These are phyloP conservation scores for Raja brachyura DNA, from an alignment of 2,113 vertebrate genomes.

Conservation along the genomic window DNA sequence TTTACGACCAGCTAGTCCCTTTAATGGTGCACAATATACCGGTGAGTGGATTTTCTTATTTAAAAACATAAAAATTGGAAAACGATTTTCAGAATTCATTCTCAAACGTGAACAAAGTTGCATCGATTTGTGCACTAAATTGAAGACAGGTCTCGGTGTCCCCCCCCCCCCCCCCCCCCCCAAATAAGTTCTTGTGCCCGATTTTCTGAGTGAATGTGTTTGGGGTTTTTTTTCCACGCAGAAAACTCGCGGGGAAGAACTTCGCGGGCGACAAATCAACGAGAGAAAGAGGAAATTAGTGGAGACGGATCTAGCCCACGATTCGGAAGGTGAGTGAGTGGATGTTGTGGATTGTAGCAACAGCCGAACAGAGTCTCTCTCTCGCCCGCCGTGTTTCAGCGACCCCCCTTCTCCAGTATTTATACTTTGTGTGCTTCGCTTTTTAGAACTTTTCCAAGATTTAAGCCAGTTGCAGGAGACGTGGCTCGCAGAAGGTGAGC, in stretches of 20 bases:
- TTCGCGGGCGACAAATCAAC: slow-evolving; percentile 58
- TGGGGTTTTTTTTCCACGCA: neutral
- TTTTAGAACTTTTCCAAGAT: slow-evolving; percentile 90
- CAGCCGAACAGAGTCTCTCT: neutral
- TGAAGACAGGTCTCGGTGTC: neutral
- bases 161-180: too few relatives aligned
- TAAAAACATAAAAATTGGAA: too few relatives aligned
- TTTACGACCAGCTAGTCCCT: slow-evolving; percentile 95
- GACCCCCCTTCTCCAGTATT: neutral
- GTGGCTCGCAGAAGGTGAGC: slow-evolving; percentile 87
- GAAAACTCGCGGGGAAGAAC: slow-evolving; percentile 62
- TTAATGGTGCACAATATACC: slow-evolving; percentile 81
- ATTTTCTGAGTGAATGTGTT: neutral
- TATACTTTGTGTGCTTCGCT: neutral
- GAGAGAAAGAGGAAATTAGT: slow-evolving; percentile 90
- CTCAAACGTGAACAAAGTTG: neutral
- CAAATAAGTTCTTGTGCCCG: neutral
- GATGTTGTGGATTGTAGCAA: neutral
- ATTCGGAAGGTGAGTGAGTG: slow-evolving; percentile 78
- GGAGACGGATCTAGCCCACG: slow-evolving; percentile 85
- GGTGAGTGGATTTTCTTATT: too few relatives aligned
- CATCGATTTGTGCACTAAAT: neutral
- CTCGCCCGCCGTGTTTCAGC: too few relatives aligned
- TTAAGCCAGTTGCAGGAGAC: slow-evolving; percentile 94
- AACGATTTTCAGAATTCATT: neutral